Evolutionary conservation across 2,888 invertebrate species (phyloP).

Genomic region (Cataglyphis rosenhaueri): DNA sequence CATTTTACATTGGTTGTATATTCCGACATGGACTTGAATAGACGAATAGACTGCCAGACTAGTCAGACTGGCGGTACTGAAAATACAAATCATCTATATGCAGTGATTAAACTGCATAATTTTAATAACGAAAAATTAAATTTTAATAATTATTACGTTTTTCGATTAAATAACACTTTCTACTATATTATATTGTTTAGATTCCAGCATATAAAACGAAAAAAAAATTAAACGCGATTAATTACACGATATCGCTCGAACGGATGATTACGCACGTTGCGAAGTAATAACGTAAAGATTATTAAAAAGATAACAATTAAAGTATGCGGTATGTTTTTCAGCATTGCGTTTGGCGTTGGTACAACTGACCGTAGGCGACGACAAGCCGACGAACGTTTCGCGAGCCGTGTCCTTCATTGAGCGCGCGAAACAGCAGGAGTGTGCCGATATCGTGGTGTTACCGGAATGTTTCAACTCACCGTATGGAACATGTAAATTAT

Average conservation of each 20-base stretch:
- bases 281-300: background rate
- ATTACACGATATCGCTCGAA: background rate
- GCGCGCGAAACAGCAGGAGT: slow-evolving; percentile 88
- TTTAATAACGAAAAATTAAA: background rate
- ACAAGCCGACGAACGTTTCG: slow-evolving; percentile 91
- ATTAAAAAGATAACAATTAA: too few species aligned
- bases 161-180: too few species aligned
- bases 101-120: background rate
- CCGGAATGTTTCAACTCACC: slow-evolving; percentile 98
- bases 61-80: too few species aligned
- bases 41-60: too few species aligned
- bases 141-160: background rate
- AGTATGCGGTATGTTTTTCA: slow-evolving; percentile 76
- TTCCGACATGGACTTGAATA: background rate
- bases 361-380: slow-evolving; percentile 92
- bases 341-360: slow-evolving; percentile 92
- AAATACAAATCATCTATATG: background rate
- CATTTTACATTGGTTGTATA: too few species aligned
- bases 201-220: too few species aligned
- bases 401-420: slow-evolving; percentile 91
- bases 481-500: slow-evolving; percentile 91
- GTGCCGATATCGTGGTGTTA: slow-evolving; percentile 89
- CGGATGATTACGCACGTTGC: too few species aligned
- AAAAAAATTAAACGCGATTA: too few species aligned
- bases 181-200: too few species aligned